Evolutionary conservation across 2,113 vertebrate species (phyloP), one percentile per base, ranked within the genome.

Genomic region (Colistium nudipinnis): DNA sequence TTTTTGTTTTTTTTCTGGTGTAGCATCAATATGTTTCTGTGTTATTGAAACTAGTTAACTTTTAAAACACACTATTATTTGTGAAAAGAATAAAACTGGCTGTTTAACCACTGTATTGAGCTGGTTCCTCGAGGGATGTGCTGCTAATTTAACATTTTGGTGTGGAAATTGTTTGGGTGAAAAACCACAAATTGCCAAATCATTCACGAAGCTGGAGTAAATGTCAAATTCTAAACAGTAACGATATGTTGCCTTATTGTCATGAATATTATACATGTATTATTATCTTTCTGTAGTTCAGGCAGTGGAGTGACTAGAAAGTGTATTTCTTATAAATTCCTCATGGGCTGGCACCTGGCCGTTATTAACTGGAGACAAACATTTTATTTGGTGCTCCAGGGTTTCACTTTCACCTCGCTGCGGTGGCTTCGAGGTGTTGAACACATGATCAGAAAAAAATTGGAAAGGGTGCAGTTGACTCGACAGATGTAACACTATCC

Each of bases 381-480:
- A 14, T 49, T 35, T 51, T 16, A 62, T 71, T 51, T 52, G 39
- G 25, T 31, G 25, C 17, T 61, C 20, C 24, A 9, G 36, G 3
- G 30, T 61, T 49, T 60, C 66, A 3, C n/a, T 72, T 48, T 67
- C 49, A 30, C 56, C 33, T 56, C n/a, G 28, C 43, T 66, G 74
- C 14, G 24, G 39, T 48, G 36, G 5, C 52, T 57, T 36, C 22
- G 33, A 51, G 24, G 36, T 62, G 36, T 62, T 41, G 36, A 30
- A 17, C 48, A 57, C 19, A 24, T 9, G 22, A 51, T 76, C 24
- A 16, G 19, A 0, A 4, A 68, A 38, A 4, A 68, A 38, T 48
- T 31, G 39, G 56, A 55, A 3, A 52, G 17, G 17, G 25, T 33
- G 12, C 47, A 36, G 27, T 27, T 76, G 43, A 49, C 49, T 17